A percentile compares a stretch with the other conserved stretches of the same genome.
phyloP scores from a whole-genome alignment of 2,113 vertebrate species.

The Procavia capensis region DNA sequence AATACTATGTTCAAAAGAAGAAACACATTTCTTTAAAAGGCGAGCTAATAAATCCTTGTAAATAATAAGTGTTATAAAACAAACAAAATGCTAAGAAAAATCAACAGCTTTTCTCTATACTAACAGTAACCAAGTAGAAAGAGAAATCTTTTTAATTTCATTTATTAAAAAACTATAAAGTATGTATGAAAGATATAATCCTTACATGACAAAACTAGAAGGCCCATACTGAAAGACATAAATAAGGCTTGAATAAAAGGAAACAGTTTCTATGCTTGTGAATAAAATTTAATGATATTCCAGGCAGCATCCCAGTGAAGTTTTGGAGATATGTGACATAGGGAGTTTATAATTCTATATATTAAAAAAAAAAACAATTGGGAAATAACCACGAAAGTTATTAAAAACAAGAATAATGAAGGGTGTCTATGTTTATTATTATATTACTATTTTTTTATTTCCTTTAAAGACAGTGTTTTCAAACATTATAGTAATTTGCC shows the following conservation, averaged over 20 bases:
- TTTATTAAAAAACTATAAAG: not conserved
- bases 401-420: slow-evolving; percentile 20
- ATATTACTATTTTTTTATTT: slow-evolving; percentile 19
- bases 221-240: not conserved
- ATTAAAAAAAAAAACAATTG: slow-evolving; percentile 39
- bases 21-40: not conserved
- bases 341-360: not conserved
- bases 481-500: not conserved
- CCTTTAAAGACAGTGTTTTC: not conserved
- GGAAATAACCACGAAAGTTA: slow-evolving; percentile 21
- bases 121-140: not conserved
- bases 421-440: not conserved
- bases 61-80: not conserved
- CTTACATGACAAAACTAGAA: not conserved
- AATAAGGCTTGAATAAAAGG: not conserved
- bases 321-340: not conserved
- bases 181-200: not conserved
- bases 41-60: not conserved
- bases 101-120: not conserved
- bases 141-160: not conserved
- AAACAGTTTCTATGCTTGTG: not conserved
- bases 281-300: slow-evolving; percentile 25
- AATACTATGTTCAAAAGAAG: not conserved
- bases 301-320: not conserved
- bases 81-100: not conserved